Evolutionary conservation across 1,140 invertebrate genomes (phyloP), one percentile per base, ranked within the genome.

Genomic region (Drosophila kanapiae): DNA sequence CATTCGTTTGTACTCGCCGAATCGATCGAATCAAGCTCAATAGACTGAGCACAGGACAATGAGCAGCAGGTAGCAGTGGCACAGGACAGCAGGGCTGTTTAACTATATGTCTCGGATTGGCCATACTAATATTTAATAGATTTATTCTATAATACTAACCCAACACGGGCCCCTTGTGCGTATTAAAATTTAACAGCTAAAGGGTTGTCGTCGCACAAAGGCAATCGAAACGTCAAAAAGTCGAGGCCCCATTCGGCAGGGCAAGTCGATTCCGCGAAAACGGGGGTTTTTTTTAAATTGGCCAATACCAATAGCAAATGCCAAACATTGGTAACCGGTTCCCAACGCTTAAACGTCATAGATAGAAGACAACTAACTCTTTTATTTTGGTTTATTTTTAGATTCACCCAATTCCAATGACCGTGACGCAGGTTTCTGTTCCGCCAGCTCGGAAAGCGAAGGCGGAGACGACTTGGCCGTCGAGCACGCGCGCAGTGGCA

Each of bases 371-470:
- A 51, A 74, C 75, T 70, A 71, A 60, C 49, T 65, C 59, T 78
- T 60, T 18, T 23, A 35, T 31, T 51, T 70, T 37, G 33, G 27
- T 67, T 29, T 88, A 68, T 74, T 91, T 91, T 63, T 64, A 93
- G 93, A 92, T 82, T 91, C 85, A 51, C 92, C 88, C 61, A 91
- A 87, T 75, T 93, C 92, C 53, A 92, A 80, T 48, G 95, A 96
- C 65, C 93, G 94, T 61, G 96, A 96, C 83, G 95, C 95, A 3
- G 95, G 95, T 31, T 96, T 96, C 87, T 96, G 96, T 68, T 96
- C 96, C 4, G 95, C 95, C 7, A 92, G 92, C 56, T 93, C 92
- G 2, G 85, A 90, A 64, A 88, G 84, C 51, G 92, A 93, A 68
- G 86, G 87, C 42, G 95, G 94, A 1, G 95, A 96, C 63, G 95